Conservation (phyloP, 1,140 invertebrate species). For the Xylocopa sonorina region DNA sequence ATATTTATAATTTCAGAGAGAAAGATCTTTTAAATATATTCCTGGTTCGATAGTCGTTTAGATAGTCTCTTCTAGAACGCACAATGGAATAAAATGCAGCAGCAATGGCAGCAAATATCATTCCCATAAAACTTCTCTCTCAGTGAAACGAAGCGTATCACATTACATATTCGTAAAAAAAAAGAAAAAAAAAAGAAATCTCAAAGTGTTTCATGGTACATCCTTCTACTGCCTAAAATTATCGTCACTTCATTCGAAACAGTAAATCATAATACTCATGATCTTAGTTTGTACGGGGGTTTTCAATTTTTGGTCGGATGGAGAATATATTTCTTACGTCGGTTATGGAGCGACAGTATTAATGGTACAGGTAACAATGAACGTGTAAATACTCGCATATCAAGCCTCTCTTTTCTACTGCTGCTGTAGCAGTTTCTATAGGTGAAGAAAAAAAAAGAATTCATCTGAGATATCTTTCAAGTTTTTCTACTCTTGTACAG, state of each 20-base stretch:
- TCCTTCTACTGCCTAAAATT: conserved; percentile 57
- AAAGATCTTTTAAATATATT: neutral
- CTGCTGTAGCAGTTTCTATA: conserved; percentile 42
- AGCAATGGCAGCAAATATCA: neutral
- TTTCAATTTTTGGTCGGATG: conserved; percentile 36
- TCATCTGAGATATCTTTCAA: conserved; percentile 32
- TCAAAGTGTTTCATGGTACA: conserved; percentile 40
- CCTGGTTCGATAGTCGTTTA: conserved; percentile 23
- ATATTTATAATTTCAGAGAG: neutral
- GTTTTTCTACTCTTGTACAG: conserved; percentile 67
- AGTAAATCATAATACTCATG: conserved; percentile 57
- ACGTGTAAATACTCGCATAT: conserved; percentile 68
- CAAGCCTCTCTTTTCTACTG: conserved; percentile 55
- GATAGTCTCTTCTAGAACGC: conserved; percentile 19
- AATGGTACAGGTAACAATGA: conserved; percentile 34
- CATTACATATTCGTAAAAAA: conserved; percentile 38
- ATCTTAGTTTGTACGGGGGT: conserved; percentile 51
- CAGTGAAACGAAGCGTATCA: conserved; percentile 46
- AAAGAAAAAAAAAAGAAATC: conserved; percentile 12
- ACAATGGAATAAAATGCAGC: conserved; percentile 10
- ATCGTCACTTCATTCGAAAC: conserved; percentile 49
- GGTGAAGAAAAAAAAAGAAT: neutral
- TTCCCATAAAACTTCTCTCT: conserved; percentile 49
- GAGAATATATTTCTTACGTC: conserved; percentile 43
- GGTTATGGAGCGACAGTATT: conserved; percentile 51